Conservation (phyloP, 2,888 invertebrate species). For the Chorisops tibialis region DNA sequence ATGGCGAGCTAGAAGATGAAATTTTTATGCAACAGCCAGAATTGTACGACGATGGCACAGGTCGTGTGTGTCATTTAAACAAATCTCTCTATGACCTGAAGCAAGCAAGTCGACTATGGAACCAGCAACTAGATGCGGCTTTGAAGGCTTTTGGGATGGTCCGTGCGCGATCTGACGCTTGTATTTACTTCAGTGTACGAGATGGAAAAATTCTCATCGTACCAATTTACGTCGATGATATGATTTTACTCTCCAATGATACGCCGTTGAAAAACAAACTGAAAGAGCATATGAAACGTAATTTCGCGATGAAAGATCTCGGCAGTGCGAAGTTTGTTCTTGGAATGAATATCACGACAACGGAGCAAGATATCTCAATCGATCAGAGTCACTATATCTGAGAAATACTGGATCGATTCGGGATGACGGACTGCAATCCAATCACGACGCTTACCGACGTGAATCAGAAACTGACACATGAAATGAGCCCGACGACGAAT, state of each 20-base stretch:
- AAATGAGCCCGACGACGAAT: neutral
- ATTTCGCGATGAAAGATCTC: neutral
- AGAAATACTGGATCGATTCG: neutral
- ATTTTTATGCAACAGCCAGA: slow-evolving; percentile 30
- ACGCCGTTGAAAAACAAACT: slow-evolving; percentile 9
- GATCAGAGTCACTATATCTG: slow-evolving; percentile 1
- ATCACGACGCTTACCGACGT: neutral
- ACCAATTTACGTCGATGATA: slow-evolving; percentile 28
- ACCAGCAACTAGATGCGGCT: no score
- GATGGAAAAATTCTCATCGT: slow-evolving; percentile 22
- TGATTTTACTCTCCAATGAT: slow-evolving; percentile 15
- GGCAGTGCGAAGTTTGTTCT: neutral
- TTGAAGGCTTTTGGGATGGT: no score
- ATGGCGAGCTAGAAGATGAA: slow-evolving; percentile 29
- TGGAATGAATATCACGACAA: no score
- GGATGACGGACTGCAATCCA: neutral
- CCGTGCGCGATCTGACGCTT: no score
- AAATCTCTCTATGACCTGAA: slow-evolving; percentile 35
- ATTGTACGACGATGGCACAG: slow-evolving; percentile 29
- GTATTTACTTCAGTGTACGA: slow-evolving; percentile 16
- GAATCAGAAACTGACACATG: neutral
- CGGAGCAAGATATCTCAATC: no score
- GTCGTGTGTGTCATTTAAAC: slow-evolving; percentile 30
- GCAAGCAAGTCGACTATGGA: slow-evolving; percentile 34
- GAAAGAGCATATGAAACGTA: slow-evolving; percentile 3